A percentile compares a stretch with the other conserved stretches of the same genome.
Evolutionary conservation across 1,140 invertebrate species (phyloP).

Genomic region (Forficula auricularia): DNA sequence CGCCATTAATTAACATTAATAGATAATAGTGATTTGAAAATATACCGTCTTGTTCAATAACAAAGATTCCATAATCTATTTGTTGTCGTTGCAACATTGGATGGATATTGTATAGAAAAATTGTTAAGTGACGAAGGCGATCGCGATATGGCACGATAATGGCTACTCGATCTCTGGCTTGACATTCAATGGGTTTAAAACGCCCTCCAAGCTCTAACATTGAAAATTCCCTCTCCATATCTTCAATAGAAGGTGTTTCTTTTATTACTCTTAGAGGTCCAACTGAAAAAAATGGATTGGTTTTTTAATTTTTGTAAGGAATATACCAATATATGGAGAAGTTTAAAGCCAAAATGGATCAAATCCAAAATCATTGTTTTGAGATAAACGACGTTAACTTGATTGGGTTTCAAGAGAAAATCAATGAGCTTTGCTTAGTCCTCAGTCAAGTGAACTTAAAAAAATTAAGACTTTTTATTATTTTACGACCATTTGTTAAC

Average conservation of each 20-base stretch:
- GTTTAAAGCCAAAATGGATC: no score
- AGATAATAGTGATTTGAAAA: no score
- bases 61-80: conserved; percentile 81
- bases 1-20: no score
- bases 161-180: conserved; percentile 58
- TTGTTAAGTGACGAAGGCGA: conserved; percentile 60
- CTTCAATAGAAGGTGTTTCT: conserved; percentile 24
- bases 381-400: no score
- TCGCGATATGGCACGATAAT: conserved; percentile 80
- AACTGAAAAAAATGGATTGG: conserved; percentile 23
- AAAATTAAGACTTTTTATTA: no score
- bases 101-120: conserved; percentile 76
- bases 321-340: no score
- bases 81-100: conserved; percentile 78
- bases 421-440: no score
- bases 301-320: no score
- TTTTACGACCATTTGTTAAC: no score
- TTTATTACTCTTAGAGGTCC: conserved; percentile 24
- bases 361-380: no score
- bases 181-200: conserved; percentile 57
- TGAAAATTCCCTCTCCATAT: conserved; percentile 26
- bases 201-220: conserved; percentile 49
- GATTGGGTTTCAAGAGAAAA: no score
- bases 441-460: no score
- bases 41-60: conserved; percentile 75